phyloP scores from a whole-genome alignment of 1,140 invertebrate species.

The Frieseomelitta varia region DNA sequence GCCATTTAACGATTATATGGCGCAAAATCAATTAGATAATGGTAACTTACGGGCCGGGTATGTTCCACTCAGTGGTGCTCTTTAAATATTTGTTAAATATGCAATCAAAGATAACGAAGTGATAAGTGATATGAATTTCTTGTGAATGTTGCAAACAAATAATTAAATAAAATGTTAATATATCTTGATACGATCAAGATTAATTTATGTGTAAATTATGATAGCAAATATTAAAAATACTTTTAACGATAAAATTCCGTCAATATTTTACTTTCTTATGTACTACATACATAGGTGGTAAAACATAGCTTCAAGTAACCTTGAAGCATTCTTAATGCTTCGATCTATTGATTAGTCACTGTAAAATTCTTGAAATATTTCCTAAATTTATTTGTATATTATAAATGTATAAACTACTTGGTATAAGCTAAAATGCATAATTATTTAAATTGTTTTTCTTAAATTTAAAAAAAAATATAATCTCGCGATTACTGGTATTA shows the following conservation, averaged over 20 bases:
- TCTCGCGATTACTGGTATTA: neutral
- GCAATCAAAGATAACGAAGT: conserved; percentile 58
- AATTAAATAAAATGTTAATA: conserved; percentile 14
- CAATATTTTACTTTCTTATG: neutral
- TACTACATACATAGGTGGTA: too few relatives aligned
- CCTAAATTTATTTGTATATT: too few relatives aligned
- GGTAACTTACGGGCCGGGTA: neutral
- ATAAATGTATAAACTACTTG: too few relatives aligned
- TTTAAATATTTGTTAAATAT: conserved; percentile 43
- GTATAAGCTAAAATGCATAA: neutral
- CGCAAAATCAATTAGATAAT: conserved; percentile 59
- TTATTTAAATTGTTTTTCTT: neutral
- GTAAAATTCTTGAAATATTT: too few relatives aligned
- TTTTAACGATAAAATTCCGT: neutral
- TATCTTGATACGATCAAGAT: conserved; percentile 16
- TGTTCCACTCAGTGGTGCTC: conserved; percentile 33
- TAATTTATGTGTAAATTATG: neutral
- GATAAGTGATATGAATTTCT: conserved; percentile 26
- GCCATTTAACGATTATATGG: conserved; percentile 54
- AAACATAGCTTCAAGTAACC: too few relatives aligned
- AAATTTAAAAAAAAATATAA: neutral
- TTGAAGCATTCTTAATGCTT: too few relatives aligned
- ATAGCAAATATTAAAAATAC: neutral
- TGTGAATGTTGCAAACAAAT: conserved; percentile 37
- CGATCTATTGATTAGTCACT: too few relatives aligned